Conservation (phyloP, 2,113 vertebrate species). For the Sprattus sprattus region DNA sequence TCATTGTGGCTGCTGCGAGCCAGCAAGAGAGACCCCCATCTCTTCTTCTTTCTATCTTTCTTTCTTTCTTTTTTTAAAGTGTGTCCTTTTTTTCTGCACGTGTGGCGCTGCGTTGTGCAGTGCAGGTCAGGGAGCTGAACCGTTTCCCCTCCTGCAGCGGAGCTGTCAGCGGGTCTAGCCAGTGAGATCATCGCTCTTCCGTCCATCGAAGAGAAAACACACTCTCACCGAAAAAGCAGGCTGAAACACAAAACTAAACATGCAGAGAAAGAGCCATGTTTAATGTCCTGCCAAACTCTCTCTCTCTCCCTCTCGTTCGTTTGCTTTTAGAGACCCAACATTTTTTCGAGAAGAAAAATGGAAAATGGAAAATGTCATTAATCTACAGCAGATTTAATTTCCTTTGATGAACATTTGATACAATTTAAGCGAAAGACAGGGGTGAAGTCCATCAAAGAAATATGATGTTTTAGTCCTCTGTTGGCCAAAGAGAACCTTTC, state of each 20-base stretch:
- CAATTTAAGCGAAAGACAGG: background rate
- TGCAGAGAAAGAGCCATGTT: conserved; percentile 1
- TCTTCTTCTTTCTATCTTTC: background rate
- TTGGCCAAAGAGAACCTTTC: background rate
- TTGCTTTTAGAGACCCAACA: conserved; percentile 18
- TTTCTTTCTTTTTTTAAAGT: background rate
- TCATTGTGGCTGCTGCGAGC: conserved; percentile 56
- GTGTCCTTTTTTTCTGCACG: conserved; percentile 31
- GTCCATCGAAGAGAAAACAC: conserved; percentile 33
- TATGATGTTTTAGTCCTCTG: background rate
- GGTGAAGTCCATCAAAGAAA: background rate
- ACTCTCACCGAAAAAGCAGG: conserved; percentile 30
- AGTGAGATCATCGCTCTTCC: conserved; percentile 62
- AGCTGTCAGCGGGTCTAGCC: conserved; percentile 41
- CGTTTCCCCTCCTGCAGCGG: conserved; percentile 47
- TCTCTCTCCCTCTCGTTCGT: background rate
- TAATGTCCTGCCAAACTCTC: conserved; percentile 30
- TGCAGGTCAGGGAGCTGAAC: conserved; percentile 48
- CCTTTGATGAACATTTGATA: conserved; percentile 3
- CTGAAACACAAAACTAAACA: conserved; percentile 27
- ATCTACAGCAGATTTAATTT: background rate
- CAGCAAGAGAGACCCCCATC: conserved; percentile 26
- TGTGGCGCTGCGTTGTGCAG: conserved; percentile 50
- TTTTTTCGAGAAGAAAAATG: background rate
- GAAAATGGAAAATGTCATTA: conserved; percentile 6